Conservation (phyloP, 2,113 vertebrate genomes). For the Grallaria varia region DNA sequence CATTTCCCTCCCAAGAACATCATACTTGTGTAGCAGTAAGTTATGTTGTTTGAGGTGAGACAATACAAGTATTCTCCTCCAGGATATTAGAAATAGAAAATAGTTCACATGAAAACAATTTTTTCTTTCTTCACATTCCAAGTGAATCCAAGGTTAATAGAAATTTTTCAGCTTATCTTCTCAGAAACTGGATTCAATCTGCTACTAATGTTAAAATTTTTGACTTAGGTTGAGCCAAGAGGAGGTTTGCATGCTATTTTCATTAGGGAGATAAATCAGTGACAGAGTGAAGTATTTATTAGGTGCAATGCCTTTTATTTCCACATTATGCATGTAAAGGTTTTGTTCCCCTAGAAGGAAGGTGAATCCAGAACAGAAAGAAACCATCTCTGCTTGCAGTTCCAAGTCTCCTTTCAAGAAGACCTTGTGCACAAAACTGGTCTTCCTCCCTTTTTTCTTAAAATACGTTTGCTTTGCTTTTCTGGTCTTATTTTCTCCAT, state of each 20-base stretch:
- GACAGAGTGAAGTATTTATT: not conserved
- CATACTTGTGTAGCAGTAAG: not conserved
- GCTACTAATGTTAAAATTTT: not conserved
- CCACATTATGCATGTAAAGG: not conserved
- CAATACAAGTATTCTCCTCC: not conserved
- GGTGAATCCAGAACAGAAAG: not conserved
- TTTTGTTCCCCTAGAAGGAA: not conserved
- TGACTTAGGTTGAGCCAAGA: not conserved
- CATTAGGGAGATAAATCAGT: not conserved
- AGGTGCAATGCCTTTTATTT: not conserved
- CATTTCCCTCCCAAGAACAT: not conserved
- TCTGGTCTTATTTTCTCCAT: not conserved
- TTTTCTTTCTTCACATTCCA: not conserved
- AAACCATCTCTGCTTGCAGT: not conserved
- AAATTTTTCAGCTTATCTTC: not conserved
- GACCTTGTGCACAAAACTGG: not conserved
- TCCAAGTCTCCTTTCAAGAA: not conserved
- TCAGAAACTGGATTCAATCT: not conserved
- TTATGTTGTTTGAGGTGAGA: not conserved
- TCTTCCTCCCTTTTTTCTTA: not conserved
- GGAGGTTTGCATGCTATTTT: not conserved
- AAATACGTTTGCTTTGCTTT: not conserved
- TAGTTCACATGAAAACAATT: not conserved
- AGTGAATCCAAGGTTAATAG: not conserved
- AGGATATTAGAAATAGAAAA: not conserved